Base-by-base conservation (phyloP, 2,797 vertebrate genomes). In the Decapterus maruadsi region DNA sequence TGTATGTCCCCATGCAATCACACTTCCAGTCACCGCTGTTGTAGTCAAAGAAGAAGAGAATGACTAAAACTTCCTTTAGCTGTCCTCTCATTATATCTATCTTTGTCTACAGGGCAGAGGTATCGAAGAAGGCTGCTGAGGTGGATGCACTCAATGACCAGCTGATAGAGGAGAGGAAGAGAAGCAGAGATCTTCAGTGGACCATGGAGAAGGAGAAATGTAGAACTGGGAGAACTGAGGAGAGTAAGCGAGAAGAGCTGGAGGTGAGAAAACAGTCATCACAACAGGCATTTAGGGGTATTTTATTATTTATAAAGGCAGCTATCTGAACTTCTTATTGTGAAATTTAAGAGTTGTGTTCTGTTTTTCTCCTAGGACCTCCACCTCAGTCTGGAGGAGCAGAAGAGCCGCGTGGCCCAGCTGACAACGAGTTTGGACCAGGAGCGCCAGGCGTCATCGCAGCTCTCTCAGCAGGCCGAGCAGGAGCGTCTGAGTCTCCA, bases 181-280 rank as follows among this genome's bases (percentile, higher is more conserved):
- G 90, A 54, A 94, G 91, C 70, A 93, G 97, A 87, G 97, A 98
- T 70, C 92, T 98, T 12, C 98, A 97, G 69, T 99, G 97, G 97
- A 86, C 94, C 22, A 68, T 96, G 86, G 97, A 98, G 91, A 98
- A 97, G 85, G 96, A 98, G 80, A 96, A 89, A 78, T 95, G 96
- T 83, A 95, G 91, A 78, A 83, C 90, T 13, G 96, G 95, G 59
- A 95, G 91, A 80, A 94, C 20, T 0, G 93, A 96, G 75, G 96
- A 97, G 74, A 94, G 87, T 48, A 95, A 95, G 83, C 94, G 88
- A 87, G 98, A 99, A 87, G 95, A 97, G 56, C 87, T 98, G 38
- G 98, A 99, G 96, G 98, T 99, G 90, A 87, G 82, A 42, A 14
- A n/a, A 14, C 3, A 53, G 14, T 65, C 20, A 22, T 34, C 10